These are phyloP conservation scores for Hypomecis atomaria DNA, from an alignment of 2,888 invertebrate species.

Conservation along the genomic window DNA sequence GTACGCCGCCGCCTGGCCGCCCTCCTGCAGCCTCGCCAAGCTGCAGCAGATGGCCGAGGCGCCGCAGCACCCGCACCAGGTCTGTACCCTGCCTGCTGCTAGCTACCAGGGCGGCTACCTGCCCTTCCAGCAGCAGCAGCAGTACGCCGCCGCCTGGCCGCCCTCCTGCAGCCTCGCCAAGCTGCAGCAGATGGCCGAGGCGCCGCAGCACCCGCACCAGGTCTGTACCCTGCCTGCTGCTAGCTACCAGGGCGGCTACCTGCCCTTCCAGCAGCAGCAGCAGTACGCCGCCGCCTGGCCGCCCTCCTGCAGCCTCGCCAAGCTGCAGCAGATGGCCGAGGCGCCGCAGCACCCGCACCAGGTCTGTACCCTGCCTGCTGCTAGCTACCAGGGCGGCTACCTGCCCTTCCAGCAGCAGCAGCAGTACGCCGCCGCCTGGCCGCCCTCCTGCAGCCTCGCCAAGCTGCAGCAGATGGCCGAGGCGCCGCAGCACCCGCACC, in stretches of 20 bases:
- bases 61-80: conserved; percentile 72
- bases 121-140: conserved; percentile 79
- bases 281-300: conserved; percentile 76
- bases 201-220: conserved; percentile 78
- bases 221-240: conserved; percentile 41
- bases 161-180: conserved; percentile 93
- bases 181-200: conserved; percentile 75
- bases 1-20: conserved; percentile 76
- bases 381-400: conserved; percentile 77
- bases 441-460: conserved; percentile 91
- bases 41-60: conserved; percentile 80
- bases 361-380: conserved; percentile 46
- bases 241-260: conserved; percentile 78
- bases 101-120: conserved; percentile 80
- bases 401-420: conserved; percentile 80
- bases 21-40: conserved; percentile 93
- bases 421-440: conserved; percentile 75
- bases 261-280: conserved; percentile 79
- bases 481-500: conserved; percentile 82
- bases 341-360: conserved; percentile 82
- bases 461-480: too few species aligned
- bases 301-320: conserved; percentile 92
- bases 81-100: conserved; percentile 30
- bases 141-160: conserved; percentile 75
- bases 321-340: conserved; percentile 77